Conservation (phyloP, 2,888 invertebrate species). For the Glyphotaelius pellucidus region DNA sequence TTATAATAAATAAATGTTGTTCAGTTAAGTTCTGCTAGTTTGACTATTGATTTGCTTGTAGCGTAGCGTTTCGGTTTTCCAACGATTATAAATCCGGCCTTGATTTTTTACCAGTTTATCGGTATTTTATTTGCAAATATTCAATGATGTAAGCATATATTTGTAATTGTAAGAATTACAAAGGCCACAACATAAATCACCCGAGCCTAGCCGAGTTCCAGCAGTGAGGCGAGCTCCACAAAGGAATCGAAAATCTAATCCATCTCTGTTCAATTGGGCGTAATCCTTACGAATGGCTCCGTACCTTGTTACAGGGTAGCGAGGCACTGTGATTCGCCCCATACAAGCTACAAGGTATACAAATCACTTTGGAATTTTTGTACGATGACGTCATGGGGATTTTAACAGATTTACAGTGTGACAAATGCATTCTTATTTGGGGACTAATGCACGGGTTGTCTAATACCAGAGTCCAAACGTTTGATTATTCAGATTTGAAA, state of each 20-base stretch:
- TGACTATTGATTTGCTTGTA: background rate
- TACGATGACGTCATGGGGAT: too few species aligned
- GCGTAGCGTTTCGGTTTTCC: background rate
- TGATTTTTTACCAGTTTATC: background rate
- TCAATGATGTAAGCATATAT: background rate
- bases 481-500: too few species aligned
- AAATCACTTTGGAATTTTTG: too few species aligned
- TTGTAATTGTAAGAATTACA: background rate
- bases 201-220: background rate
- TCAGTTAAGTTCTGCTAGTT: background rate
- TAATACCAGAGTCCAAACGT: too few species aligned
- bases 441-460: too few species aligned
- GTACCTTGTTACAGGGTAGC: background rate
- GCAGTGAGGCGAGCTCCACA: background rate
- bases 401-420: too few species aligned
- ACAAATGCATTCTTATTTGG: too few species aligned
- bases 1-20: too few species aligned
- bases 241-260: background rate
- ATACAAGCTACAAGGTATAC: too few species aligned
- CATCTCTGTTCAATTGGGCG: conserved; percentile 2
- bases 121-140: background rate
- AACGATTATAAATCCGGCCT: background rate
- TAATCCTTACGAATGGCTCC: background rate
- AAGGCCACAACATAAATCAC: background rate
- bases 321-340: too few species aligned